Conservation (phyloP, 2,888 invertebrate species). For the Microdon myrmicae region DNA sequence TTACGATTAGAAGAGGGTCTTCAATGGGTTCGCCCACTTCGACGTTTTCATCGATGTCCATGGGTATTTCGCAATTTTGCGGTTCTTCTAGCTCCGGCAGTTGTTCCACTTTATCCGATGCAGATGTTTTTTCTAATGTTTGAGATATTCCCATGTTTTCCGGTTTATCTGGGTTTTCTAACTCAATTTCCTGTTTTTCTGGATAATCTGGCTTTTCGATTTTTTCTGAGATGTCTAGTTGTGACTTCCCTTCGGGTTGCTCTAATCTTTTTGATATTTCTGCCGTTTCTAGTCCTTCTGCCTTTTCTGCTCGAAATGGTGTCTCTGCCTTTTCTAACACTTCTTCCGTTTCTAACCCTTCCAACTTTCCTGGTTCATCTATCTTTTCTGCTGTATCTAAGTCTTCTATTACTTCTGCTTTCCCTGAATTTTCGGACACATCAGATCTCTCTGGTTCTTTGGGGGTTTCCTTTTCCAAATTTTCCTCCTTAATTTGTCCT, state of each 20-base stretch:
- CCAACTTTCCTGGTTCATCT: slow-evolving; percentile 13
- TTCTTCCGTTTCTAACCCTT: slow-evolving; percentile 52
- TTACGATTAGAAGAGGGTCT: slow-evolving; percentile 77
- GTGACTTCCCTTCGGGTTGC: background rate
- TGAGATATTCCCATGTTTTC: too few relatives aligned
- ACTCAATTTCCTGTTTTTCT: slow-evolving; percentile 35
- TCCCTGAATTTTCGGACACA: background rate
- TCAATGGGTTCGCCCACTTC: slow-evolving; percentile 75
- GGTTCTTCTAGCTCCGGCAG: too few relatives aligned
- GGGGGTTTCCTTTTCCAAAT: too few relatives aligned
- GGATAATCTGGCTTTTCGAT: background rate
- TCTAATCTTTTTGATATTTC: background rate
- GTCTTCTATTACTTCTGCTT: background rate
- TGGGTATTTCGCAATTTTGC: slow-evolving; percentile 45
- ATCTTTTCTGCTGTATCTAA: slow-evolving; percentile 6
- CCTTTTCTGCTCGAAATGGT: too few relatives aligned
- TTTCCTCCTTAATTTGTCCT: slow-evolving; percentile 8
- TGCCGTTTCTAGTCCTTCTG: background rate
- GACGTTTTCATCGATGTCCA: slow-evolving; percentile 59
- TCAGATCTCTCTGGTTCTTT: background rate
- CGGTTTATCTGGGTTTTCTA: too few relatives aligned
- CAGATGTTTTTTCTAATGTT: background rate
- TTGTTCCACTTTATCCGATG: background rate
- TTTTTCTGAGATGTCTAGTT: too few relatives aligned
- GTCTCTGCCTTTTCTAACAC: slow-evolving; percentile 8